Evolutionary conservation across 2,797 vertebrate species (phyloP), one percentile per base, ranked within the genome.

Genomic region (Megalops cyprinoides): DNA sequence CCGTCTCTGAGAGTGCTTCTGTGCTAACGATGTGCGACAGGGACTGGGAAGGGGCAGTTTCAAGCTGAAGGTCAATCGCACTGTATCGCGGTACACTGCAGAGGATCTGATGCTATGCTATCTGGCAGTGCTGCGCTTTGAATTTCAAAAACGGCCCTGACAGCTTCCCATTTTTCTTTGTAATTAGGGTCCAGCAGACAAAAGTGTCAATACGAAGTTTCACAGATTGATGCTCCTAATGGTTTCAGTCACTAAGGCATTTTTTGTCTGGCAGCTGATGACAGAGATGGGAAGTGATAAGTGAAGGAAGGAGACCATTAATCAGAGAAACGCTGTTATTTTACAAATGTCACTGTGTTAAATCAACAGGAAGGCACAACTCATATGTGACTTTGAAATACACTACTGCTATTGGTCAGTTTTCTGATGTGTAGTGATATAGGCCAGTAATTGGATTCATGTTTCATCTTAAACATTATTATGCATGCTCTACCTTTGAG

Each of bases 31-130:
- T 89, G 86, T 89, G 88, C 88, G 89, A 89, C 82, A 85, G 84
- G 79, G 62, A n/a, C 77, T 81, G 74, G 77, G 83, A 81, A 79
- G 83, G 83, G 85, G 86, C 83, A 74, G 83, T 86, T 85, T n/a
- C 82, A 82, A 87, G 88, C 87, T 90, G 90, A 91, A 91, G 91
- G 91, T 93, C 92, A 93, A 92, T 93, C 89, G 90, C 82, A 87
- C 60, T 78, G 74, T 77, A 83, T 89, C 87, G 83, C 74, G 84
- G 80, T 56, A 82, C 81, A 87, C 80, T 71, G 56, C 73, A 83
- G 55, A 85, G 86, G 84, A 78, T 81, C 79, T 76, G 82, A 58
- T 74, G 23, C 49, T 88, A 86, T 86, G 86, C 84, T 85, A 85
- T 76, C 77, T 82, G 82, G 85, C 81, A 69, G 77, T 39, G 58